Evolutionary conservation across 37 sponge, comb jelly and placozoan genomes (phyloP), one percentile per base, ranked within the genome.

Genomic region (Beroe ovata): DNA sequence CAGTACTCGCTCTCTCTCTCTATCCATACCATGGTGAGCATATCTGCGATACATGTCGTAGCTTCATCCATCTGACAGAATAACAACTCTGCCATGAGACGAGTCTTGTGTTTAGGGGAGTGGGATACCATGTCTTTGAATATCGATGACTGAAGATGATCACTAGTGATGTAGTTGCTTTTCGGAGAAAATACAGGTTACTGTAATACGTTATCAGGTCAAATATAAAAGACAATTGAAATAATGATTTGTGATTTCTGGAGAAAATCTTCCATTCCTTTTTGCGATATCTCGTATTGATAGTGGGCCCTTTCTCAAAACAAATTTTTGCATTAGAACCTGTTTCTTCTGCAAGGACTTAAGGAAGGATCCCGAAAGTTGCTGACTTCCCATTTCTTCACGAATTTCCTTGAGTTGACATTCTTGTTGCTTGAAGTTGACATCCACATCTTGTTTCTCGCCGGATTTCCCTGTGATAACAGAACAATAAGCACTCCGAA

Each of bases 11-110:
- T n/a, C 11, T 58, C n/a, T n/a, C n/a, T n/a, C n/a, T n/a, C n/a
- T n/a, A n/a, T n/a, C n/a, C n/a, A n/a, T 3, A 77, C 84, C 84
- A 77, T 39, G 1, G 84, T 77, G 47, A 77, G 47, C 84, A 77
- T 77, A 23, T 77, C 84, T 36, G 84, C 84, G 54, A 77, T 77
- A 25, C 42, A 39, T 1, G 84, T 77, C 0, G 84, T 35, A 77
- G 84, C 47, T 29, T 77, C 84, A 35, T 77, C 84, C 84, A 77
- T 77, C 29, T 77, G 38, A 11, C 38, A 77, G 84, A 77, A 22
- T 6, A 77, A 23, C 2, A 77, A 54, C 41, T 39, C 84, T 6
- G 84, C 39, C 47, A 77, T 38, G 1, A 77, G 84, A 3, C 29
- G 20, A 36, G 28, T 77, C 54, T 77, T 39, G 28, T 42, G 28